phyloP scores from a whole-genome alignment of 1,140 invertebrate species.

The Drosophila willistoni region DNA sequence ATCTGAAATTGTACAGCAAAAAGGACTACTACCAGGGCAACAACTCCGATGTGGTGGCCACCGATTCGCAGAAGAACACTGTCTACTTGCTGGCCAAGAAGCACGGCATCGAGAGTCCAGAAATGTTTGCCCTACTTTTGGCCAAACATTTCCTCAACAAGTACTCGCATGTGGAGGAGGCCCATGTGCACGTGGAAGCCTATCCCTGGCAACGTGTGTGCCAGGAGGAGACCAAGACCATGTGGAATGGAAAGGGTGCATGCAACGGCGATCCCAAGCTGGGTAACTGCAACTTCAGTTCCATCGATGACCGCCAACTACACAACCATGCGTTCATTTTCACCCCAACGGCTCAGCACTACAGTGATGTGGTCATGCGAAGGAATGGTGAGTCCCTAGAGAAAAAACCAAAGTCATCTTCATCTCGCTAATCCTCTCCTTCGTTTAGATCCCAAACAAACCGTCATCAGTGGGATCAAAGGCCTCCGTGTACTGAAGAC shows the following conservation, averaged over 20 bases:
- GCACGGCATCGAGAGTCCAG: conserved; percentile 88
- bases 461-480: conserved; percentile 87
- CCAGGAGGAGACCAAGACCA: conserved; percentile 71
- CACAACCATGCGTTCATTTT: conserved; percentile 91
- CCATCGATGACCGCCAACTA: conserved; percentile 79
- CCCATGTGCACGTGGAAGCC: conserved; percentile 87
- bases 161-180: conserved; percentile 88
- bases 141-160: conserved; percentile 89
- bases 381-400: conserved; percentile 85
- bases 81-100: conserved; percentile 91
- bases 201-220: conserved; percentile 89
- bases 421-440: background rate
- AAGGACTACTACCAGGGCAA: conserved; percentile 87
- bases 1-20: conserved; percentile 87
- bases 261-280: background rate
- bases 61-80: conserved; percentile 92
- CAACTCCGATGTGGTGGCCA: conserved; percentile 90
- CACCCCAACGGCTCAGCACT: conserved; percentile 86
- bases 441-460: conserved; percentile 80
- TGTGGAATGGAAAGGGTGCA: background rate
- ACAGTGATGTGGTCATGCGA: conserved; percentile 86
- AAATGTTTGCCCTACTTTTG: conserved; percentile 88
- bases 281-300: conserved; percentile 36
- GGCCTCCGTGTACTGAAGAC: conserved; percentile 89
- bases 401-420: too few species aligned